Percentiles rank a stretch among this genome's conserved stretches.
These are phyloP conservation scores for Strigamia maritima DNA, from an alignment of 2,888 invertebrate species.

Conservation along the genomic window DNA sequence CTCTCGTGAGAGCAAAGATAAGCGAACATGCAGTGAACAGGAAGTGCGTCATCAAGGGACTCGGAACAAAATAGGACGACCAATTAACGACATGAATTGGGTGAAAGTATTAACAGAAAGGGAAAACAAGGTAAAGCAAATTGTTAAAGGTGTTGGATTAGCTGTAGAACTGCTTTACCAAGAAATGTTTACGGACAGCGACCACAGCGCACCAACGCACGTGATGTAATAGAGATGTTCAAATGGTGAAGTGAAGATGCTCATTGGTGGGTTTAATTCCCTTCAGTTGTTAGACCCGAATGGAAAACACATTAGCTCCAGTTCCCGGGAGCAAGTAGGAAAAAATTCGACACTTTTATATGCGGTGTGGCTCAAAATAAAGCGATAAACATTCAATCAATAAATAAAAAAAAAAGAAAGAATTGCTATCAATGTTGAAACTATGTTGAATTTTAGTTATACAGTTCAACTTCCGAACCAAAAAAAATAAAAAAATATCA, in stretches of 20 bases:
- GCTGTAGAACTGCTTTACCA: too few relatives aligned
- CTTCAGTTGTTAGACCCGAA: not conserved
- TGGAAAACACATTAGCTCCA: not conserved
- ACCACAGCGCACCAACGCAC: not conserved
- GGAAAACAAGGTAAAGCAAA: not conserved
- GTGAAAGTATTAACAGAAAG: not conserved
- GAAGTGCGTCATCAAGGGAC: not conserved
- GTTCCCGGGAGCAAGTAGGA: not conserved
- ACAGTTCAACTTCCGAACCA: too few relatives aligned
- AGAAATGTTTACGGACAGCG: not conserved
- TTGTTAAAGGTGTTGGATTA: not conserved
- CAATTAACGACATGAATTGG: not conserved
- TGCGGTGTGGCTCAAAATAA: not conserved
- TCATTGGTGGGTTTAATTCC: slow-evolving; percentile 15
- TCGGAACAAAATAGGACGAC: not conserved
- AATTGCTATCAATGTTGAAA: too few relatives aligned
- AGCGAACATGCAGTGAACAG: not conserved
- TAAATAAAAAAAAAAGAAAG: too few relatives aligned
- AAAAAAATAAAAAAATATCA: too few relatives aligned
- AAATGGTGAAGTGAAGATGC: not conserved
- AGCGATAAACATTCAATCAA: not conserved
- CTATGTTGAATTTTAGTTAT: too few relatives aligned
- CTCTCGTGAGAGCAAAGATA: not conserved
- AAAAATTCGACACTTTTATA: too few relatives aligned
- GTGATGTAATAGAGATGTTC: too few relatives aligned